Evolutionary conservation across 92 coral and sea anemone genomes (phyloP).

Genomic region (Scolanthus callimorphus): DNA sequence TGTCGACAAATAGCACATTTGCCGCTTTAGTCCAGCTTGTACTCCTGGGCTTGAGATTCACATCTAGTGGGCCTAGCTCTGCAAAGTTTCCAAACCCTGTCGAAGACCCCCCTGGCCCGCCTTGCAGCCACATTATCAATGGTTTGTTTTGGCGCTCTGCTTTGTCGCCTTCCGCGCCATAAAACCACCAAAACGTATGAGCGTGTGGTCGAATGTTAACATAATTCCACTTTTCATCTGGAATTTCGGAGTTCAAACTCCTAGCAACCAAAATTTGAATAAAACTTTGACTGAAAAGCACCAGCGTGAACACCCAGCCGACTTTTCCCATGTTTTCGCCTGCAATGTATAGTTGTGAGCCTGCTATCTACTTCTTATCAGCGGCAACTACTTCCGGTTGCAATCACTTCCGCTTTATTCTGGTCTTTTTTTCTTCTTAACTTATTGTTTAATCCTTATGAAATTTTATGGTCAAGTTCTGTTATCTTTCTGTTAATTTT

Average conservation of each 20-base stretch:
- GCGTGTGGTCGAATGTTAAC: constrained; percentile 83
- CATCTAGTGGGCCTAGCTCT: constrained; percentile 91
- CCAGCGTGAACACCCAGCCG: neutral
- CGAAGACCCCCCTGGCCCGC: constrained; percentile 95
- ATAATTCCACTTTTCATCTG: constrained; percentile 85
- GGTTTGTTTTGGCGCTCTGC: constrained; percentile 64
- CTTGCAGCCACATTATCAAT: constrained; percentile 93
- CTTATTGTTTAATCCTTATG: no score
- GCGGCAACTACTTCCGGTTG: neutral
- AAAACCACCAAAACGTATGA: constrained; percentile 95
- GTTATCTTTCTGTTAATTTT: no score
- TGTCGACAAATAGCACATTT: constrained; percentile 88
- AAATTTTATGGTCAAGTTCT: no score
- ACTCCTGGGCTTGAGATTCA: constrained; percentile 71
- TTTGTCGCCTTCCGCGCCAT: constrained; percentile 49
- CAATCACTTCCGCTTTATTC: no score
- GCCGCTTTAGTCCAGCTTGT: constrained; percentile 87
- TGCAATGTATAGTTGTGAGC: no score
- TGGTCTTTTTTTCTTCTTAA: no score
- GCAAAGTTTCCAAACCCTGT: constrained; percentile 93
- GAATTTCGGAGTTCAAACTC: no score
- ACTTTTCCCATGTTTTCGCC: neutral
- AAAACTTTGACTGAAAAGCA: no score
- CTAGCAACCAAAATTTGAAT: no score
- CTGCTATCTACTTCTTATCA: neutral